Conservation (phyloP, 2,888 invertebrate genomes). For the Aphidoletes aphidimyza region DNA sequence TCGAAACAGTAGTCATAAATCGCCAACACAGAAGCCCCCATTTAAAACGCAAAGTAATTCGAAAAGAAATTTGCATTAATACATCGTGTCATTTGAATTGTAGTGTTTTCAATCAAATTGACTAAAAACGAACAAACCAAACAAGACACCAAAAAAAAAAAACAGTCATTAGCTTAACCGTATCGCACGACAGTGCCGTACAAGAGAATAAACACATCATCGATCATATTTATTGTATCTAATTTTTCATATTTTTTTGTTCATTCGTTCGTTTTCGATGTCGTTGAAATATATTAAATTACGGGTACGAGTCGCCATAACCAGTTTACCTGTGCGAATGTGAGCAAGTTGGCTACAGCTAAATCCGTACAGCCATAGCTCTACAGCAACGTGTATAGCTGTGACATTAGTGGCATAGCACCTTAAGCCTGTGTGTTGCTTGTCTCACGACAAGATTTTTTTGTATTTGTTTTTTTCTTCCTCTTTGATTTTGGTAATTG, state of each 20-base stretch:
- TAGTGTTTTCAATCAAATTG: background rate
- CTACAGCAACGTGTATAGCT: no score
- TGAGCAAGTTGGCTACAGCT: background rate
- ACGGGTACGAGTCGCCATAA: background rate
- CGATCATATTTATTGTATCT: conserved; percentile 47
- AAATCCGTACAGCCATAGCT: no score
- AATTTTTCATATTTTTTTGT: conserved; percentile 47
- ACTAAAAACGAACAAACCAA: no score
- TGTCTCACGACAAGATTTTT: background rate
- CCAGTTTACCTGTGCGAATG: conserved; percentile 43
- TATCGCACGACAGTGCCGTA: background rate
- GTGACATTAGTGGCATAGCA: background rate
- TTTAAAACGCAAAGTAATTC: background rate
- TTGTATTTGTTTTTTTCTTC: background rate
- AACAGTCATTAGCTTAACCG: conserved; percentile 33
- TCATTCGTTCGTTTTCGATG: conserved; percentile 6
- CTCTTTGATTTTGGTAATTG: background rate
- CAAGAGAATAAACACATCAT: conserved; percentile 25
- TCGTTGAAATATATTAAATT: conserved; percentile 50
- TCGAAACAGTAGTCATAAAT: conserved; percentile 28
- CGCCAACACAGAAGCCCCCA: background rate
- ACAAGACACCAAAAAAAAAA: background rate
- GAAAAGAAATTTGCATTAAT: conserved; percentile 7
- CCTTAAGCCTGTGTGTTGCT: background rate
- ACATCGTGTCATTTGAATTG: background rate